These are phyloP conservation scores for Condylostylus longicornis DNA, from an alignment of 1,140 invertebrate species.

Conservation along the genomic window DNA sequence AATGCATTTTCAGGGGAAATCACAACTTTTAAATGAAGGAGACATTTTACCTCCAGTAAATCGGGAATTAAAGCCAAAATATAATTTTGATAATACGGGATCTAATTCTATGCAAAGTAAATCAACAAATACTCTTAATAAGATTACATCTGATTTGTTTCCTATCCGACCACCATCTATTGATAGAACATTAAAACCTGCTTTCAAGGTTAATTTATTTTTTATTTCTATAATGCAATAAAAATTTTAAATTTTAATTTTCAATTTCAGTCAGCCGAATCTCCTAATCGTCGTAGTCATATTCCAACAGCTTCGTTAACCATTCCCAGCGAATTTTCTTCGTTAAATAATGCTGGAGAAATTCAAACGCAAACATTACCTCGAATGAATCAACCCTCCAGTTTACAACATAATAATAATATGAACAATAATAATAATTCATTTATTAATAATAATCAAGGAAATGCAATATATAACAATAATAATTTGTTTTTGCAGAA, in stretches of 20 bases:
- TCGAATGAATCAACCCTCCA: too few species aligned
- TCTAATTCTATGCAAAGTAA: constrained; percentile 27
- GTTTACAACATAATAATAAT: constrained; percentile 14
- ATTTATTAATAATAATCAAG: constrained; percentile 18
- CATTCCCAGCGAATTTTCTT: too few species aligned
- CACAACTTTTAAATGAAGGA: constrained; percentile 25
- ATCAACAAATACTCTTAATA: constrained; percentile 15
- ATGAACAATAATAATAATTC: constrained; percentile 1
- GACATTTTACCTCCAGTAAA: constrained; percentile 57
- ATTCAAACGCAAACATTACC: constrained; percentile 27
- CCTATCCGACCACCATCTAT: constrained; percentile 25
- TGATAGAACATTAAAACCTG: constrained; percentile 27
- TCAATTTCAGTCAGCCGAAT: constrained; percentile 27
- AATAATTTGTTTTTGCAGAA: constrained; percentile 19
- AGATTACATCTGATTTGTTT: constrained; percentile 17
- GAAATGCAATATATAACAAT: constrained; percentile 18
- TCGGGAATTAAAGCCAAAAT: constrained; percentile 59
- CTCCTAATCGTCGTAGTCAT: too few species aligned
- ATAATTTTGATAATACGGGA: constrained; percentile 42
- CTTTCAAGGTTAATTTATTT: constrained; percentile 19
- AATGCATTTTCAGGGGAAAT: constrained; percentile 7
- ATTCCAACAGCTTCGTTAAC: too few species aligned
- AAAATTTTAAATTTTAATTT: constrained; percentile 3
- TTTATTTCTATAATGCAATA: constrained; percentile 1
- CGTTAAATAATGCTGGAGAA: too few species aligned